These are phyloP conservation scores for Deilephila elpenor DNA, from an alignment of 2,888 invertebrate genomes.

Conservation along the genomic window DNA sequence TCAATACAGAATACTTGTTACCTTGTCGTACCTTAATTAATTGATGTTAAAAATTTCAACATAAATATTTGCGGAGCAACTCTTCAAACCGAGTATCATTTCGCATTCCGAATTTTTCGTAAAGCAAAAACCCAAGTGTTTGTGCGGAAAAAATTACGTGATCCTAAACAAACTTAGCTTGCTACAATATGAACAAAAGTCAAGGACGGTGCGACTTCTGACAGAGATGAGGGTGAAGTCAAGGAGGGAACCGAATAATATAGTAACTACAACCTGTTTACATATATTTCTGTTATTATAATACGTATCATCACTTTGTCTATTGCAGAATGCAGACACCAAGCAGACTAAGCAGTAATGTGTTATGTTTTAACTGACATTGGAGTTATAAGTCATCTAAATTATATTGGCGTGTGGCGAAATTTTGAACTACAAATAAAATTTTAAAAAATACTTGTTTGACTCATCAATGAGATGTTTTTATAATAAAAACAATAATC, in stretches of 20 bases:
- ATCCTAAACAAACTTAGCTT: conserved; percentile 45
- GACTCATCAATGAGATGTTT: no score
- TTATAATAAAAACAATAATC: no score
- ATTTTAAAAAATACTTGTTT: no score
- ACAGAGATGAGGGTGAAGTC: neutral
- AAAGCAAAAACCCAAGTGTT: conserved; percentile 33
- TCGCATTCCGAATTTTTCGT: conserved; percentile 9
- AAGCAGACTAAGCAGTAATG: no score
- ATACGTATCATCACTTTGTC: neutral
- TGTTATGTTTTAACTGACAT: no score
- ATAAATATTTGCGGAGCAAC: neutral
- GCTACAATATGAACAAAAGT: conserved; percentile 1
- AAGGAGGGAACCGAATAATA: neutral
- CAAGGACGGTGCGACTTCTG: neutral
- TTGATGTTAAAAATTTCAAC: neutral
- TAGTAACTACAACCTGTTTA: neutral
- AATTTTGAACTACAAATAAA: no score
- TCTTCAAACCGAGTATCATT: neutral
- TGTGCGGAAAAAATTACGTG: conserved; percentile 41
- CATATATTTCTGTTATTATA: neutral
- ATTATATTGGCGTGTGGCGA: no score
- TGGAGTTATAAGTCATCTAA: no score
- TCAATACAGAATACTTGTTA: neutral
- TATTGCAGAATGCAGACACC: neutral
- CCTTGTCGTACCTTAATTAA: neutral